These are phyloP conservation scores for Penaeus indicus DNA, from an alignment of 1,140 invertebrate species.

Conservation along the genomic window DNA sequence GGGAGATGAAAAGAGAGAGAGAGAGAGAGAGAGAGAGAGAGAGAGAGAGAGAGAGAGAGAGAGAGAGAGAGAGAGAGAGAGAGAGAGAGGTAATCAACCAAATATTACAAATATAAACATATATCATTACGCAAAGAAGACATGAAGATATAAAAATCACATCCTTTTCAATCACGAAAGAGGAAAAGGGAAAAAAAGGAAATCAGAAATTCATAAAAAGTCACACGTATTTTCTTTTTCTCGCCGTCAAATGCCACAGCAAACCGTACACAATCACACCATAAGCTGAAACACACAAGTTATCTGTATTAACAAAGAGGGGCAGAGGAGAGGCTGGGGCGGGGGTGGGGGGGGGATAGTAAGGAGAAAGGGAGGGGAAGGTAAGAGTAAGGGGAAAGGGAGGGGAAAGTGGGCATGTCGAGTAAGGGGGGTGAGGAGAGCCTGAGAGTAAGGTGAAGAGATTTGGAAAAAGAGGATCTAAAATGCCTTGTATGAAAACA, in stretches of 20 bases:
- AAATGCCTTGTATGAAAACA: too few relatives aligned
- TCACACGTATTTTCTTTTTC: too few relatives aligned
- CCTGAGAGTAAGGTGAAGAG: too few relatives aligned
- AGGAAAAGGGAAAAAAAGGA: neutral
- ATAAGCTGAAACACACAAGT: too few relatives aligned
- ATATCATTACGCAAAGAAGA: neutral
- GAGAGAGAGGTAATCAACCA: neutral
- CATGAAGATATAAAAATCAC: neutral
- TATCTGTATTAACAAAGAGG: conserved; percentile 1
- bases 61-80: neutral
- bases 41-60: neutral
- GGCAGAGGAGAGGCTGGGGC: conserved; percentile 4
- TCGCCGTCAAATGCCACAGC: too few relatives aligned
- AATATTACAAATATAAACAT: neutral
- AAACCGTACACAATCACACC: too few relatives aligned
- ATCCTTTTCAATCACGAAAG: conserved; percentile 4
- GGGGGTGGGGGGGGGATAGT: neutral
- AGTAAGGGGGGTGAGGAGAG: too few relatives aligned
- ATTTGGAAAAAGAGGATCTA: too few relatives aligned
- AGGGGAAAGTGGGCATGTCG: neutral
- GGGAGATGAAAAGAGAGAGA: neutral
- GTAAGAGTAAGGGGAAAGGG: conserved; percentile 1
- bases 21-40: conserved; percentile 6
- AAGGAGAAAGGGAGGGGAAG: neutral
- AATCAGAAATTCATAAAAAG: too few relatives aligned